These are phyloP conservation scores for Sebastes fasciatus DNA, from an alignment of 2,113 vertebrate genomes.

Conservation along the genomic window DNA sequence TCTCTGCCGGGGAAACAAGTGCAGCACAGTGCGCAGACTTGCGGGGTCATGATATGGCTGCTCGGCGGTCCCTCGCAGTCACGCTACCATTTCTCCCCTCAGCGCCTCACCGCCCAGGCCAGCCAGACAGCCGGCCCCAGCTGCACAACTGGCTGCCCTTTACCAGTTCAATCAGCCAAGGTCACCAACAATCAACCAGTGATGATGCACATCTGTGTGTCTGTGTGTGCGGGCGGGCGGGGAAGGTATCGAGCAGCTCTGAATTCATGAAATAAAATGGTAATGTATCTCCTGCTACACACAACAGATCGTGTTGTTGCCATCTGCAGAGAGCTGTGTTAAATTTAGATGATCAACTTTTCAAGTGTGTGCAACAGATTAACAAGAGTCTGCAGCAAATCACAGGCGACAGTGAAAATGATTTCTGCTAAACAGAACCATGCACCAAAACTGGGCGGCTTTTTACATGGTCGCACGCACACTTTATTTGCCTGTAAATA, in stretches of 20 bases:
- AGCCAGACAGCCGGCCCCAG: conserved; percentile 64
- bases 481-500: conserved; percentile 82
- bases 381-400: conserved; percentile 76
- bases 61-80: conserved; percentile 62
- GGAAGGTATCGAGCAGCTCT: conserved; percentile 48
- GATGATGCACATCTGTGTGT: conserved; percentile 79
- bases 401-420: conserved; percentile 60
- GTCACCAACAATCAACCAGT: conserved; percentile 77
- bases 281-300: conserved; percentile 11
- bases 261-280: conserved; percentile 38
- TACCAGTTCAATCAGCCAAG: conserved; percentile 78
- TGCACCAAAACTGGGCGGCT: conserved; percentile 43
- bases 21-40: conserved; percentile 77
- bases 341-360: conserved; percentile 85
- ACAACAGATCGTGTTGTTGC: background rate
- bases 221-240: conserved; percentile 42
- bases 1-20: conserved; percentile 77
- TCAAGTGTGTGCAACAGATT: conserved; percentile 52
- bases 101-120: conserved; percentile 42
- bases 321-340: conserved; percentile 35
- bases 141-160: conserved; percentile 77
- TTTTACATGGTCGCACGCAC: conserved; percentile 63
- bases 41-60: conserved; percentile 68
- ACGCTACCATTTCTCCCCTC: conserved; percentile 65
- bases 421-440: conserved; percentile 75